Conservation (phyloP, 2,113 vertebrate genomes). For the Lepus americanus region DNA sequence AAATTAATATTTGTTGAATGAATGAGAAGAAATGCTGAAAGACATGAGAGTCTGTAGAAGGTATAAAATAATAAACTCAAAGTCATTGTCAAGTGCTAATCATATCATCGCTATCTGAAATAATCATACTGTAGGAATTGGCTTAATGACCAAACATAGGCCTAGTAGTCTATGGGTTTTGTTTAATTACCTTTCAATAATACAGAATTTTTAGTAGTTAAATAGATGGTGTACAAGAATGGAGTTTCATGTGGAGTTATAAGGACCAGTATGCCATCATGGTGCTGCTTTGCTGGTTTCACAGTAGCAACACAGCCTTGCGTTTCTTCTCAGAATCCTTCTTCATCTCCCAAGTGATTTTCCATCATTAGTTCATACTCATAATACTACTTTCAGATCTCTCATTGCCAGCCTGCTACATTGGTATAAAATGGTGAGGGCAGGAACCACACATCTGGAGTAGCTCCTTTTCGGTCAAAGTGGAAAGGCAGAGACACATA, state of each 20-base stretch:
- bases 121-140: neutral
- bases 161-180: conserved; percentile 20
- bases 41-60: neutral
- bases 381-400: conserved; percentile 10
- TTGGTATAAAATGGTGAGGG: conserved; percentile 9
- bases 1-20: neutral
- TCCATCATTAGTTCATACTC: conserved; percentile 60
- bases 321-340: conserved; percentile 33
- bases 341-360: conserved; percentile 62
- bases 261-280: neutral
- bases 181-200: conserved; percentile 43
- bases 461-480: neutral
- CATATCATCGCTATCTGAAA: neutral
- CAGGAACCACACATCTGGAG: neutral
- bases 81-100: conserved; percentile 36
- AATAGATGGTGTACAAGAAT: neutral
- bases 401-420: neutral
- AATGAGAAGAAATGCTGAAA: neutral
- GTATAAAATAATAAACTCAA: conserved; percentile 48
- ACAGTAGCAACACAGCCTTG: conserved; percentile 21
- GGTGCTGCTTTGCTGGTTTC: neutral
- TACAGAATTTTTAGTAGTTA: conserved; percentile 26
- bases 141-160: too few species aligned
- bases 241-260: neutral
- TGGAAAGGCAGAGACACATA: conserved; percentile 16